These are phyloP conservation scores for Clamator glandarius DNA, from an alignment of 2,797 vertebrate genomes.

Conservation along the genomic window DNA sequence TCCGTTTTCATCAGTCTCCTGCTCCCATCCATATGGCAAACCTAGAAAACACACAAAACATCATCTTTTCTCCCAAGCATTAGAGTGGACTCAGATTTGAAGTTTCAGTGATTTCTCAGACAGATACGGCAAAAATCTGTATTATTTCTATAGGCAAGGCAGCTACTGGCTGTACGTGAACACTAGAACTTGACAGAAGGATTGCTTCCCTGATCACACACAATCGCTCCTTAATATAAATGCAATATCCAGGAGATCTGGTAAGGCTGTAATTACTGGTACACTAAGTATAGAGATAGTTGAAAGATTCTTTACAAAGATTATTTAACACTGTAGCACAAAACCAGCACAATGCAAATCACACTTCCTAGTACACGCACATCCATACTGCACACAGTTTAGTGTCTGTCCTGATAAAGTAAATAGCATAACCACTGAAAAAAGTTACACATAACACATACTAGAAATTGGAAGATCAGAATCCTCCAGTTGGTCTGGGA, in stretches of 20 bases:
- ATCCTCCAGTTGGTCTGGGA: not conserved
- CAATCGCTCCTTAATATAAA: not conserved
- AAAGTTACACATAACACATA: not conserved
- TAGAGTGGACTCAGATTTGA: not conserved
- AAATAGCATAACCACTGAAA: not conserved
- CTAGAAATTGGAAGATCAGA: not conserved
- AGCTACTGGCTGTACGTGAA: not conserved
- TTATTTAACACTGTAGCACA: not conserved
- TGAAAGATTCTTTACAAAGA: not conserved
- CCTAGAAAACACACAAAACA: slow-evolving; percentile 76
- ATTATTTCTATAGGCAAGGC: not conserved
- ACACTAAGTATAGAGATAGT: not conserved
- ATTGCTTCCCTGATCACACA: not conserved
- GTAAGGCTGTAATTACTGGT: not conserved
- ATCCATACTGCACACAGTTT: not conserved
- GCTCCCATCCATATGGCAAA: slow-evolving; percentile 97
- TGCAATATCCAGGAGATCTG: not conserved
- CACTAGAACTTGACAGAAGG: not conserved
- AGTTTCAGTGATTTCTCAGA: not conserved
- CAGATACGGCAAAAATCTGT: not conserved
- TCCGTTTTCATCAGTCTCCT: slow-evolving; percentile 93
- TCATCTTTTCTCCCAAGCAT: not conserved
- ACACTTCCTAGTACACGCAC: not conserved
- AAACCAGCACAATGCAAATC: not conserved
- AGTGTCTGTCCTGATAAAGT: not conserved